These are phyloP conservation scores for Brachylomia viminalis DNA, from an alignment of 2,888 invertebrate species.

Conservation along the genomic window DNA sequence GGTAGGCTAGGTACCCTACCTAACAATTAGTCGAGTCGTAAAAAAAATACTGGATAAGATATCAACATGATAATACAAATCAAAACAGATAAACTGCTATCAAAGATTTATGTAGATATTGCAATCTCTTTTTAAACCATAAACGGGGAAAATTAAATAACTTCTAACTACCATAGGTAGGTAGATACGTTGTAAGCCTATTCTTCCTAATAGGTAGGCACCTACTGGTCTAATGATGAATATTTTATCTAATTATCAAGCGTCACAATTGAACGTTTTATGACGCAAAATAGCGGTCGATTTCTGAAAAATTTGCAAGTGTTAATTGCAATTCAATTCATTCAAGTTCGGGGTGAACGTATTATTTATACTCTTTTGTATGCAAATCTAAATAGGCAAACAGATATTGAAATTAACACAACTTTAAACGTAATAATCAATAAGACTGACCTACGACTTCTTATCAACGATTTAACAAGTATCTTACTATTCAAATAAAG, in stretches of 20 bases:
- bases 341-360: slow-evolving; percentile 38
- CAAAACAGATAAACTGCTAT: slow-evolving; percentile 41
- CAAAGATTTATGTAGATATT: slow-evolving; percentile 25
- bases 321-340: slow-evolving; percentile 28
- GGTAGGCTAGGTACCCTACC: neutral
- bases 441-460: slow-evolving; percentile 62
- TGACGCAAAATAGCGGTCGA: neutral
- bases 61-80: slow-evolving; percentile 37
- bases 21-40: neutral
- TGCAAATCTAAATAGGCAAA: slow-evolving; percentile 40
- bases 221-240: neutral
- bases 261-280: neutral
- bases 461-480: slow-evolving; percentile 58
- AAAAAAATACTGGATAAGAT: slow-evolving; percentile 6
- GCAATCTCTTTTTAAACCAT: slow-evolving; percentile 24
- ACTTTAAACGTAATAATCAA: slow-evolving; percentile 22
- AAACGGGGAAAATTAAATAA: slow-evolving; percentile 2
- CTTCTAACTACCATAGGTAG: neutral
- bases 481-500: slow-evolving; percentile 22
- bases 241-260: neutral
- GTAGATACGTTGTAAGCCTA: neutral
- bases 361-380: slow-evolving; percentile 52
- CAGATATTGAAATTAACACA: slow-evolving; percentile 16
- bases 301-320: slow-evolving; percentile 23
- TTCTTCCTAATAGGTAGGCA: neutral